These are phyloP conservation scores for Sternarchorhynchus goeldii DNA, from an alignment of 2,797 vertebrate species.

Conservation along the genomic window DNA sequence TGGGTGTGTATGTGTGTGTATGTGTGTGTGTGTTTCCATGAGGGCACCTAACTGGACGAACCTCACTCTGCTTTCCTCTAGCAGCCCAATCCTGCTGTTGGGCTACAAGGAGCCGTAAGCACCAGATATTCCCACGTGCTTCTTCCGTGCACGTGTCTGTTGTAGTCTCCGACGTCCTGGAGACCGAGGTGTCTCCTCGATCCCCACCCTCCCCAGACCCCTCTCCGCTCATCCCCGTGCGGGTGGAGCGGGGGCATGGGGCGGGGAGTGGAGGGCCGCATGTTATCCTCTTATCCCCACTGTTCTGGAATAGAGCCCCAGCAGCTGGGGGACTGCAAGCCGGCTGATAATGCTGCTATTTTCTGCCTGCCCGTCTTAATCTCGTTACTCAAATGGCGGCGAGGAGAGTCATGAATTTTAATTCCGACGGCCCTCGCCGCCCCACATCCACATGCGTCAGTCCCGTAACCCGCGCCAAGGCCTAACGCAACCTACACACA, in stretches of 20 bases:
- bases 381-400: constrained; percentile 99
- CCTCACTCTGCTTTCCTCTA: constrained; percentile 23
- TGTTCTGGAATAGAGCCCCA: constrained; percentile 98
- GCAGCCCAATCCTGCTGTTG: constrained; percentile 7
- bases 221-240: constrained; percentile 38
- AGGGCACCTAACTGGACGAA: no score
- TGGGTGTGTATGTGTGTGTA: constrained; percentile 30
- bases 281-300: constrained; percentile 99
- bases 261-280: constrained; percentile 73
- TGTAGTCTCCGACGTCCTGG: constrained; percentile 51
- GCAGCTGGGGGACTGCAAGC: constrained; percentile 99
- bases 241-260: constrained; percentile 57
- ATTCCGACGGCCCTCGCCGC: constrained; percentile 81
- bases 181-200: constrained; percentile 52
- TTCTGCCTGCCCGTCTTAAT: constrained; percentile 99
- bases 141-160: constrained; percentile 32
- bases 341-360: constrained; percentile 99
- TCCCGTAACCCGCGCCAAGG: constrained; percentile 66
- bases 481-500: constrained; percentile 45
- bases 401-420: constrained; percentile 99
- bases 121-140: not conserved
- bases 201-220: constrained; percentile 36
- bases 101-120: not conserved
- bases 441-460: constrained; percentile 32
- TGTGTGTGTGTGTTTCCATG: constrained; percentile 47